Conservation (phyloP, 2,888 invertebrate genomes). For the Eilema depressum region DNA sequence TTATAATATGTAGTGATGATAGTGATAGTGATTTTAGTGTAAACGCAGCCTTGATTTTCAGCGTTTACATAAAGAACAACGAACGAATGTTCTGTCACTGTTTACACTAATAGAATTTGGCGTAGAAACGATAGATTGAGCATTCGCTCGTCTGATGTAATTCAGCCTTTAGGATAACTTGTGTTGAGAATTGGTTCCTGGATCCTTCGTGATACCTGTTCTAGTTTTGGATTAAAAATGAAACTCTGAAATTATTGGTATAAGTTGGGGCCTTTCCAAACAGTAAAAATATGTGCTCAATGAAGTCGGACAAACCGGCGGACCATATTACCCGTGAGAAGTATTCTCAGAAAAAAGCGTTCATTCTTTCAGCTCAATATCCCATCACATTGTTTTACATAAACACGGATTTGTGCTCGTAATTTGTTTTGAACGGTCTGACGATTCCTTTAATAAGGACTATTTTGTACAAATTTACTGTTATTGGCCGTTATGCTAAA, state of each 20-base stretch:
- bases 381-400: neutral
- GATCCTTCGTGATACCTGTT: neutral
- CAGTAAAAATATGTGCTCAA: neutral
- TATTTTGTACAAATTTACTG: neutral
- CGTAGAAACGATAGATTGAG: too few species aligned
- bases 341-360: neutral
- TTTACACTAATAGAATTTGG: too few species aligned
- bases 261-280: neutral
- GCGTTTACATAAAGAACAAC: too few species aligned
- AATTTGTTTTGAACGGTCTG: neutral
- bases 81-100: too few species aligned
- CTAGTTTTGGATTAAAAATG: neutral
- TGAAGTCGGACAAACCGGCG: neutral
- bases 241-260: neutral
- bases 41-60: too few species aligned
- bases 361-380: neutral
- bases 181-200: neutral
- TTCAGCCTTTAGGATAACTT: neutral
- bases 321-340: neutral
- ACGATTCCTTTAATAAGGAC: neutral
- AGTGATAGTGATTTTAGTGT: too few species aligned
- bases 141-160: too few species aligned
- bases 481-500: neutral
- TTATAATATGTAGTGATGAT: too few species aligned
- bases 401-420: neutral